Base-by-base conservation (phyloP, 2,113 vertebrate species). In the Oreochromis spilurus region DNA sequence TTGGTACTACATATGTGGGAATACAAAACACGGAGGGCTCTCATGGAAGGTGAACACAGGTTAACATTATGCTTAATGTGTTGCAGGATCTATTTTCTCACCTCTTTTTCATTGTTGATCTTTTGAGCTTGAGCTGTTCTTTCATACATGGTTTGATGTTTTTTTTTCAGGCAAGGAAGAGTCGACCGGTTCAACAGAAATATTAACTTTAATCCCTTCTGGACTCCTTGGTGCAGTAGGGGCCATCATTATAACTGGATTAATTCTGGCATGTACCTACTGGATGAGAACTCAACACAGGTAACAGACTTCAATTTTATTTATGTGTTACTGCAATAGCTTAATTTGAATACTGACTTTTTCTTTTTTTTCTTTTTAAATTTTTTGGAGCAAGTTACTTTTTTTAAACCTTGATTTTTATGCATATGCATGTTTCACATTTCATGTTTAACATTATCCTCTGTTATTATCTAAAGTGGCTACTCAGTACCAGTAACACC, bases 11-110 rank as follows among this genome's bases (percentile, higher is more conserved):
- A 26, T 40, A 1, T 90, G 89, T 84, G 7, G 67, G n/a, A 92
- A 88, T 82, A 5, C 43, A 53, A 1, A 1, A 4, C 0, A 0
- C 0, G 10, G 0, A 3, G 75, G 34, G 19, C 7, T 11, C 8
- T 29, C 57, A 58, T 88, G 21, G n/a, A 79, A 86, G 77, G 89
- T 86, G 10, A 38, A 1, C 40, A 7, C 13, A 45, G 21, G 40
- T 72, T 17, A 75, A 75, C 24, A 19, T 75, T 48, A 29, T 48
- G 24, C 14, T 11, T 26, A 72, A 45, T 48, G 5, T 17, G 21
- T 48, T 75, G 38, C 67, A 72, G 38, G 62, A 67, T 67, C 19
- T 67, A 4, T 72, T 72, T 72, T 26, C 1, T 72, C 21, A 2
- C 1, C 4, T 10, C 36, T 75, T 72, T 26, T 24, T 29, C 40